Base-by-base conservation (phyloP, 92 coral and sea anemone genomes). In the Epizoanthus rinbou region DNA sequence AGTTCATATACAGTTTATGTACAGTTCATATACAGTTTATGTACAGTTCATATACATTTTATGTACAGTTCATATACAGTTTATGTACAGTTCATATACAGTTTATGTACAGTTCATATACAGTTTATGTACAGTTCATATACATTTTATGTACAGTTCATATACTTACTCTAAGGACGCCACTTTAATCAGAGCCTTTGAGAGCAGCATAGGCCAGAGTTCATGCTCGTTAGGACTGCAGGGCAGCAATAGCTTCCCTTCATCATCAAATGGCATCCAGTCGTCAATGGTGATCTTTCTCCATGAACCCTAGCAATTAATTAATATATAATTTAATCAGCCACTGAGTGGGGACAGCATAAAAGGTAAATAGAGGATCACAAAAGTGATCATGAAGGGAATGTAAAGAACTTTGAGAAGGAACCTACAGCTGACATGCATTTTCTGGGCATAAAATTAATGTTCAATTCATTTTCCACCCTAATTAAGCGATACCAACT, bases 201-300 rank as follows among this genome's bases (percentile, higher is more conserved):
- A 86, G 24, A 96, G 84, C 58, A 96, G 54, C 98, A 96, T 96
- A 11, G 98, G 98, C 98, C 98, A 96, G 35, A 96, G 87, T 57
- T 96, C 98, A 65, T 96, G 88, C 57, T 92, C 95, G 75, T 85
- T 91, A 47, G 92, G 92, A 22, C 94, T 80, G 25, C 91, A 89
- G 41, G 98, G 98, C 63, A 96, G 87, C 67, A 96, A 73, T 2
- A 96, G 74, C 54, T 87, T 87, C 37, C 96, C 98, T 14, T 93
- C 98, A 8, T 94, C 95, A 70, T 93, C 97, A 89, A 96, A 96
- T 14, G 98, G 98, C 98, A 96, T 93, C 98, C 98, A 93, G 85
- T 96, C 98, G 88, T 96, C 98, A 45, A 96, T 89, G 18, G 94
- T 91, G 16, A 96, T 90, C 84, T 96, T 95, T 62, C 98, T 89